These are phyloP conservation scores for Sylvia atricapilla DNA, from an alignment of 2,113 vertebrate genomes.

Conservation along the genomic window DNA sequence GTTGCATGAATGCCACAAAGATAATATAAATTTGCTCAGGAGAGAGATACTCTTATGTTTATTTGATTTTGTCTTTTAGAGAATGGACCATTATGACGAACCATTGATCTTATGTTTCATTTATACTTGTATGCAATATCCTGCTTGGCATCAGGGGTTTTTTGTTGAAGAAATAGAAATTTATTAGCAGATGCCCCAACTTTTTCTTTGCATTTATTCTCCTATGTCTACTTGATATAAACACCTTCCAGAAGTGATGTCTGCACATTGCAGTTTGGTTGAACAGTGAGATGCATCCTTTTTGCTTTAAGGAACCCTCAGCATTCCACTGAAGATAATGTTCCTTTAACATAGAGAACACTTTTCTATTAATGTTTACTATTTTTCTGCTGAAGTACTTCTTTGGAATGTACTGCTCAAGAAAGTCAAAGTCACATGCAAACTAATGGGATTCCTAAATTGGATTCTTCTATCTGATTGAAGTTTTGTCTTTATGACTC, in stretches of 20 bases:
- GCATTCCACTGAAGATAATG: not conserved
- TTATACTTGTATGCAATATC: not conserved
- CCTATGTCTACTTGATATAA: not conserved
- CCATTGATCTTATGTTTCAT: not conserved
- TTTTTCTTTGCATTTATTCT: constrained; percentile 3
- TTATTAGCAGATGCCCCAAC: not conserved
- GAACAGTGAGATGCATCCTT: not conserved
- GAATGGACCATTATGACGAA: not conserved
- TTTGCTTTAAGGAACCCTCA: not conserved
- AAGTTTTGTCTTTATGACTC: constrained; percentile 16
- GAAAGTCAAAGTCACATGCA: not conserved
- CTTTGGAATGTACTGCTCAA: not conserved
- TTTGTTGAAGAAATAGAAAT: constrained; percentile 28
- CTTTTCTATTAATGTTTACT: constrained; percentile 22
- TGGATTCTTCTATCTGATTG: not conserved
- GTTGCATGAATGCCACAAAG: not conserved
- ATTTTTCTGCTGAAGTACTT: not conserved
- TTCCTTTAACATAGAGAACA: not conserved
- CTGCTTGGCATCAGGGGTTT: not conserved
- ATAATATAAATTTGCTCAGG: not conserved
- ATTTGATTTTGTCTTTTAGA: not conserved
- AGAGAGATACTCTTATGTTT: constrained; percentile 12
- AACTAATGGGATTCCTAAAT: not conserved
- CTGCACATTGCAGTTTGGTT: not conserved
- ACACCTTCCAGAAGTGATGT: not conserved